These are phyloP conservation scores for Trachops cirrhosus DNA, from an alignment of 2,797 vertebrate genomes.

Conservation along the genomic window DNA sequence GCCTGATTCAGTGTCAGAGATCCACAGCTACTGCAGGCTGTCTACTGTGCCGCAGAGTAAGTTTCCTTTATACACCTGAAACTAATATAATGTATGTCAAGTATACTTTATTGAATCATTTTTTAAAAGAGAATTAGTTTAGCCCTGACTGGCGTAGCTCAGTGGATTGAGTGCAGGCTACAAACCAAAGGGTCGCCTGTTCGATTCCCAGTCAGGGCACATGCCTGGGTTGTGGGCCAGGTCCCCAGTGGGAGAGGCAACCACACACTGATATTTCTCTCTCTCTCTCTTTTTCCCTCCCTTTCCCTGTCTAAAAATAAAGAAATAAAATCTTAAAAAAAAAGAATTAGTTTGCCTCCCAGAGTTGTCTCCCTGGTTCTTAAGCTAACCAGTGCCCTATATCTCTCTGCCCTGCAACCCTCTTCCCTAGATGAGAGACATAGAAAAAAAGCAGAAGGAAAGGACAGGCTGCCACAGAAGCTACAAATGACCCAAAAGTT, in stretches of 20 bases:
- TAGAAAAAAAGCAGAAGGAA: neutral
- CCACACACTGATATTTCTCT: no score
- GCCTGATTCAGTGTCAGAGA: neutral
- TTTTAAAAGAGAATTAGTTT: neutral
- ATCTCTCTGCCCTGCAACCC: neutral
- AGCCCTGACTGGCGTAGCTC: no score
- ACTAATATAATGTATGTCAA: neutral
- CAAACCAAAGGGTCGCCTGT: no score
- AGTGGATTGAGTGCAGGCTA: no score
- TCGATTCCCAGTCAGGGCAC: no score
- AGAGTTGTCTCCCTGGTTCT: neutral
- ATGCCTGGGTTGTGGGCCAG: no score
- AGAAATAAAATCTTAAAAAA: neutral
- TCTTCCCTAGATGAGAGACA: neutral
- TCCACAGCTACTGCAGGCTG: neutral
- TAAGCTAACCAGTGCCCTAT: neutral
- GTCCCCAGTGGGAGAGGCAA: no score
- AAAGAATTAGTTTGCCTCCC: neutral
- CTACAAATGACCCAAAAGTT: neutral
- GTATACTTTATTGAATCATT: neutral
- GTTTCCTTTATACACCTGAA: neutral
- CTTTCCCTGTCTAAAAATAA: no score
- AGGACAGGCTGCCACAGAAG: neutral
- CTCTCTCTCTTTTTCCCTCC: no score
- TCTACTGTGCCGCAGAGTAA: neutral